These are phyloP conservation scores for Agrochola lychnidis DNA, from an alignment of 2,888 invertebrate species.

Conservation along the genomic window DNA sequence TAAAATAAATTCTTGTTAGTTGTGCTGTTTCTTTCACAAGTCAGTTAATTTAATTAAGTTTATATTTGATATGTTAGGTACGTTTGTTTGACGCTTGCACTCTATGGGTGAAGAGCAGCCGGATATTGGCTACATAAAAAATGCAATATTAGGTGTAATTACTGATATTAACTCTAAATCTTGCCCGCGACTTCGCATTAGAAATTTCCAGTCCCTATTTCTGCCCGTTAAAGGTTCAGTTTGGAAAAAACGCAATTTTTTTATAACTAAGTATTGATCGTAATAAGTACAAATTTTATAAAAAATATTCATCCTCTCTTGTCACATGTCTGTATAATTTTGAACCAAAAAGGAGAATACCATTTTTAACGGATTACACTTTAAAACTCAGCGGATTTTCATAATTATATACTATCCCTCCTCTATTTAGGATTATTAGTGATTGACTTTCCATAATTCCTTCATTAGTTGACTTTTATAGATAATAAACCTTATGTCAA, in stretches of 20 bases:
- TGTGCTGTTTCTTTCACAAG: neutral
- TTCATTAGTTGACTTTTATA: slow-evolving; percentile 4
- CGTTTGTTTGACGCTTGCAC: neutral
- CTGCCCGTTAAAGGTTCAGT: neutral
- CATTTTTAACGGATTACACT: neutral
- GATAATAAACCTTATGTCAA: neutral
- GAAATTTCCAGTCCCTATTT: neutral
- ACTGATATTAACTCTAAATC: neutral
- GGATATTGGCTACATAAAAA: neutral
- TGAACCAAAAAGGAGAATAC: neutral
- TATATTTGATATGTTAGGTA: neutral
- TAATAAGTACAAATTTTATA: neutral
- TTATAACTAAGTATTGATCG: neutral
- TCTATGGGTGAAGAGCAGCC: neutral
- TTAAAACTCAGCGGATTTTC: neutral
- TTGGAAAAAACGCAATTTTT: neutral
- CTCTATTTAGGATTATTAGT: neutral
- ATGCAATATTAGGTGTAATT: slow-evolving; percentile 1
- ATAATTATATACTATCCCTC: neutral
- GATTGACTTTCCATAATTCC: neutral
- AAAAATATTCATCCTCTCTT: neutral
- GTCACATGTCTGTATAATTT: neutral
- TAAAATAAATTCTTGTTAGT: neutral
- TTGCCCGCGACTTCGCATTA: neutral
- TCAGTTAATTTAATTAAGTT: slow-evolving; percentile 1